phyloP scores from a whole-genome alignment of 2,113 vertebrate genomes.

The Sterrhoptilus dennistouni region DNA sequence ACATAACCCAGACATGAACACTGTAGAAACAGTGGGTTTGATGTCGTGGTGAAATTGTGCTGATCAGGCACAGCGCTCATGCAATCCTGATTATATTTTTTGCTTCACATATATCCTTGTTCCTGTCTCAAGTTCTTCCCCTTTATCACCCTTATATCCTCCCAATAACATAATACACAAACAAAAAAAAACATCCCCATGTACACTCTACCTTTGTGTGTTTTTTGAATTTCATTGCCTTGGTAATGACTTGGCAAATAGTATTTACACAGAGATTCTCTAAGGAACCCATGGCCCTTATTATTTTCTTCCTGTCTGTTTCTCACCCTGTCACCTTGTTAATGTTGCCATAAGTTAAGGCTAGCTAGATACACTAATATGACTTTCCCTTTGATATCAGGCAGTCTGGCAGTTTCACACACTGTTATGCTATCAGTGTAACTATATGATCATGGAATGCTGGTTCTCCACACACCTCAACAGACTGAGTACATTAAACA shows the following conservation, averaged over 20 bases:
- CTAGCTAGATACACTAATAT: background rate
- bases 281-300: background rate
- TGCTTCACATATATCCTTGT: background rate
- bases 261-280: background rate
- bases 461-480: background rate
- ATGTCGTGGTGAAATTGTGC: background rate
- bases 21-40: background rate
- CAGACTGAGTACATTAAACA: background rate
- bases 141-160: background rate
- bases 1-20: background rate
- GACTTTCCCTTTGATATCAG: background rate
- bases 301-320: background rate
- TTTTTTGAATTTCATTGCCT: background rate
- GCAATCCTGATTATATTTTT: background rate
- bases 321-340: background rate
- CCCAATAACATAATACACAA: background rate
- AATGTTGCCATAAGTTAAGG: background rate
- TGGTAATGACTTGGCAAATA: background rate
- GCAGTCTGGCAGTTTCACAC: background rate
- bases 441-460: rapidly evolving
- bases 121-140: background rate
- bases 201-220: too few species aligned
- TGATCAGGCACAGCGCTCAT: background rate
- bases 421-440: background rate
- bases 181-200: background rate